Conservation (phyloP, 2,888 invertebrate genomes). For the Keiferia lycopersicella region DNA sequence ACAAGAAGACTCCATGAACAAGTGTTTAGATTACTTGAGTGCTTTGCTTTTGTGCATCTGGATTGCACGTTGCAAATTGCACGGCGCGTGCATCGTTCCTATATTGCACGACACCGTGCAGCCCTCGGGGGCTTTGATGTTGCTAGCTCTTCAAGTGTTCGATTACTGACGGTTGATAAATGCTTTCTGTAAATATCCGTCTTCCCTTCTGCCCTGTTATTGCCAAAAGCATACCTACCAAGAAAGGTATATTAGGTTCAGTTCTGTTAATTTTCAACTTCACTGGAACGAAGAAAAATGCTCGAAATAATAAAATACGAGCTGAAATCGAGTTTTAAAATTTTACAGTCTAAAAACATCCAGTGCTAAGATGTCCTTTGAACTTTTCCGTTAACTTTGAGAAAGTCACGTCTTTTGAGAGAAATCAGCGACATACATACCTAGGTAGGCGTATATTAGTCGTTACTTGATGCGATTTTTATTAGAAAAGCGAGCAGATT, state of each 20-base stretch:
- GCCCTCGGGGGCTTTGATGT: conserved; percentile 35
- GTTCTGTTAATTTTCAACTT: background rate
- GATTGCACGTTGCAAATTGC: conserved; percentile 29
- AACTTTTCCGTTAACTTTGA: too few species aligned
- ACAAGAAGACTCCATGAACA: background rate
- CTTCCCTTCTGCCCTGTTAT: background rate
- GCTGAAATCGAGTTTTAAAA: too few species aligned
- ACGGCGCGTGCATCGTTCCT: conserved; percentile 5
- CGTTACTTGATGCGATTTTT: too few species aligned
- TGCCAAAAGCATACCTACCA: too few species aligned
- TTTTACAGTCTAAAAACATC: too few species aligned
- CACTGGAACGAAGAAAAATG: too few species aligned
- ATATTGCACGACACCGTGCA: conserved; percentile 30
- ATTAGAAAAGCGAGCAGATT: background rate
- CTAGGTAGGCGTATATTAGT: too few species aligned
- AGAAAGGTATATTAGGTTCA: too few species aligned
- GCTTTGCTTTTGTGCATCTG: conserved; percentile 32
- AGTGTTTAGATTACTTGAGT: background rate
- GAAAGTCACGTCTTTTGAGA: too few species aligned
- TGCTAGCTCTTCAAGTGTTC: conserved; percentile 28
- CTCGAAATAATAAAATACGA: too few species aligned
- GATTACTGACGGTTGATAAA: conserved; percentile 9
- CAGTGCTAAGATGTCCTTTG: too few species aligned
- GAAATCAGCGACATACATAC: too few species aligned
- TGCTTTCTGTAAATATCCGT: background rate